Conservation (phyloP, 1,140 invertebrate genomes). For the Neodiprion fabricii region DNA sequence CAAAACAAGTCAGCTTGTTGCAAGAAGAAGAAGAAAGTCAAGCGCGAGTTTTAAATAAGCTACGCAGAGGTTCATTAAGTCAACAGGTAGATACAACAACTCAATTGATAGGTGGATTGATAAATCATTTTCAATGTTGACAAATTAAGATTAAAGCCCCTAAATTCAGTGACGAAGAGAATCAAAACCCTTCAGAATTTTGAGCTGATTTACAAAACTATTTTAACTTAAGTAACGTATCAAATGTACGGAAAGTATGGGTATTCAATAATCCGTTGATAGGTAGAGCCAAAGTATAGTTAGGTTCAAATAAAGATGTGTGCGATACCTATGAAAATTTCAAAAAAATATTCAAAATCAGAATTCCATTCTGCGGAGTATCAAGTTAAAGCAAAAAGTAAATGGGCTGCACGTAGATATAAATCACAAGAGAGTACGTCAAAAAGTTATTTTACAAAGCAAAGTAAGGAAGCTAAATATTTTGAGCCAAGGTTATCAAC, state of each 20-base stretch:
- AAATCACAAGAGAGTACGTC: constrained; percentile 6
- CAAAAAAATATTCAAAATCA: constrained; percentile 12
- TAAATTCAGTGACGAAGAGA: background rate
- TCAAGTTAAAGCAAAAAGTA: constrained; percentile 22
- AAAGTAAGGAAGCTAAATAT: constrained; percentile 21
- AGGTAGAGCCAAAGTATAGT: background rate
- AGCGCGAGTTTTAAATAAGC: background rate
- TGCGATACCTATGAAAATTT: constrained; percentile 10
- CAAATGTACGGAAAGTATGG: background rate
- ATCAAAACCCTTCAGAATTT: background rate
- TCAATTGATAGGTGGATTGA: background rate
- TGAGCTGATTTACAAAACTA: background rate
- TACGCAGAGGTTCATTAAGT: background rate
- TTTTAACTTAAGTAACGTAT: background rate
- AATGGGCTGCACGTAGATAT: constrained; percentile 21
- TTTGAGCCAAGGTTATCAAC: constrained; percentile 18
- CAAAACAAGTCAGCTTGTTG: background rate
- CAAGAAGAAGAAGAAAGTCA: background rate
- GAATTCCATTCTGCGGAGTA: constrained; percentile 25
- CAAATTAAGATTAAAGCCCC: background rate
- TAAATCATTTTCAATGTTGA: background rate
- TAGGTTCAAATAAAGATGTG: background rate
- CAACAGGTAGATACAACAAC: constrained; percentile 1
- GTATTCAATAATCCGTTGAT: background rate
- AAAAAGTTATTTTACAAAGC: constrained; percentile 20